Percentiles rank a stretch among this genome's conserved stretches.
phyloP scores from a whole-genome alignment of 1,140 invertebrate species.

The Polypedilum vanderplanki region DNA sequence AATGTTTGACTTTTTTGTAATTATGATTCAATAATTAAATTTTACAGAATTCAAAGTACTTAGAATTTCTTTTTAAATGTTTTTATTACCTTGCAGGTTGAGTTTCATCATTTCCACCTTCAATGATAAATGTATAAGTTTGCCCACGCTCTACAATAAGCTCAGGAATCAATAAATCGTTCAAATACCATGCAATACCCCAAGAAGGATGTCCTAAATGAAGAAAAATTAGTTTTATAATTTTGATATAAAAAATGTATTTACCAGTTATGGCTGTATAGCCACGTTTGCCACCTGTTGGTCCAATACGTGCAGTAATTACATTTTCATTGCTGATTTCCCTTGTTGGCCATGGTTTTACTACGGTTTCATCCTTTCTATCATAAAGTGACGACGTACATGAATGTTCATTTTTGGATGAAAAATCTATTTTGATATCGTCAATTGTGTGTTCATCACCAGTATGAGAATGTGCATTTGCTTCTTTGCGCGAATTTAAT shows the following conservation, averaged over 20 bases:
- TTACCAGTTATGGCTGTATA: conserved; percentile 71
- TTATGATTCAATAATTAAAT: no score
- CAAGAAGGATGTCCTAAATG: conserved; percentile 64
- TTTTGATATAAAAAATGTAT: conserved; percentile 31
- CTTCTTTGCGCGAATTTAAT: conserved; percentile 68
- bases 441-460: conserved; percentile 61
- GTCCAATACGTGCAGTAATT: conserved; percentile 73
- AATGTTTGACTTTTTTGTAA: no score
- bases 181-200: conserved; percentile 92
- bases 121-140: conserved; percentile 81
- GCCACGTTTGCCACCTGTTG: conserved; percentile 70
- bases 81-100: conserved; percentile 54
- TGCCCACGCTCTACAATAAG: conserved; percentile 80
- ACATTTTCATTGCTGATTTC: conserved; percentile 53
- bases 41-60: no score
- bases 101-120: conserved; percentile 64
- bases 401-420: conserved; percentile 44
- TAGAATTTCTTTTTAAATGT: conserved; percentile 11
- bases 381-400: conserved; percentile 44
- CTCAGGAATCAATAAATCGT: conserved; percentile 83
- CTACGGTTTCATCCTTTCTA: conserved; percentile 46
- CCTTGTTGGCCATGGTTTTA: conserved; percentile 59
- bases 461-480: conserved; percentile 68
- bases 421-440: conserved; percentile 70
- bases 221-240: conserved; percentile 22